These are phyloP conservation scores for Tetragnatha montana DNA, from an alignment of 2,888 invertebrate genomes.

Conservation along the genomic window DNA sequence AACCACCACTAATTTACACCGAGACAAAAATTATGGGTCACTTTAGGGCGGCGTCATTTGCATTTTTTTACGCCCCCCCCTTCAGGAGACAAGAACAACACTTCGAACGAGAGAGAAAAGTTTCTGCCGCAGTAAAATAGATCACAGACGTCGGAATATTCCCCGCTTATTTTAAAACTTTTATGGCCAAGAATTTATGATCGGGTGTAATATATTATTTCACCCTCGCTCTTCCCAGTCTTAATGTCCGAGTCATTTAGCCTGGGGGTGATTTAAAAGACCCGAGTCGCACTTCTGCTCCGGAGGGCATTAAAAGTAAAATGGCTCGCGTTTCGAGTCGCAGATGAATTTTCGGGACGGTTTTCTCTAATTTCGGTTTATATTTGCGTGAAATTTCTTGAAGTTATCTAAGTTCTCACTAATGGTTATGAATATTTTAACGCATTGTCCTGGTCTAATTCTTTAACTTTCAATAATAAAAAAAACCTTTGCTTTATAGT, in stretches of 20 bases:
- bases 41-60: neutral
- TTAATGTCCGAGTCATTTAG: neutral
- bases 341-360: too few relatives aligned
- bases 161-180: neutral
- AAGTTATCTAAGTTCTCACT: too few relatives aligned
- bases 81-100: neutral
- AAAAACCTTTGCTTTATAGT: too few relatives aligned
- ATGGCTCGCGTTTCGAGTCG: too few relatives aligned
- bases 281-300: too few relatives aligned
- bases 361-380: too few relatives aligned
- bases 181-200: neutral
- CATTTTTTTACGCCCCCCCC: neutral
- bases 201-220: neutral
- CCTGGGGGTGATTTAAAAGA: neutral
- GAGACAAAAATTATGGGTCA: neutral
- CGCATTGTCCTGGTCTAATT: too few relatives aligned
- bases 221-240: neutral
- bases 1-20: neutral
- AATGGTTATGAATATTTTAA: too few relatives aligned
- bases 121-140: neutral
- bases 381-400: too few relatives aligned
- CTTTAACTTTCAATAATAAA: too few relatives aligned
- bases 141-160: neutral
- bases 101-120: neutral
- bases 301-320: too few relatives aligned